Evolutionary conservation across 2,797 vertebrate species (phyloP).

Genomic region (Pangasius sanitwongsei): DNA sequence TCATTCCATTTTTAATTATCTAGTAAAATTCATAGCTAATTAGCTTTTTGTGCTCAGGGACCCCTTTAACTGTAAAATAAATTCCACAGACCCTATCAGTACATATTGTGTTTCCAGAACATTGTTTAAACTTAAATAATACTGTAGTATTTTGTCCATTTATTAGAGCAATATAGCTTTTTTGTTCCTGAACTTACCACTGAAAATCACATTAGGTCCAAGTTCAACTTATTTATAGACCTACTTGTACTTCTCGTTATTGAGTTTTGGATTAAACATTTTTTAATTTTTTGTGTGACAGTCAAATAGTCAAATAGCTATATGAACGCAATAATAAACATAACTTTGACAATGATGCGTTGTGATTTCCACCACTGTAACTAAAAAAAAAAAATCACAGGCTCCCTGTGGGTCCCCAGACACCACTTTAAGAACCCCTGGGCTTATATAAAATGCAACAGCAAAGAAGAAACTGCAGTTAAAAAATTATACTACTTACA

Average conservation of each 20-base stretch:
- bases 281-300: background rate
- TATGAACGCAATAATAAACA: background rate
- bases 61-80: background rate
- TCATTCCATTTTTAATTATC: too few species aligned
- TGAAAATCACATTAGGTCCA: background rate
- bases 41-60: background rate
- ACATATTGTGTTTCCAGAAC: background rate
- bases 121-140: background rate
- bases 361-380: background rate
- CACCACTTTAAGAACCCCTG: background rate
- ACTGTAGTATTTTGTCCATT: background rate
- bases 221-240: background rate
- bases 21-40: too few species aligned
- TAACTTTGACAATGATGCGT: background rate
- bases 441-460: background rate
- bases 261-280: background rate
- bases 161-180: background rate
- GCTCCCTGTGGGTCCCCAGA: background rate
- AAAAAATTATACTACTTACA: background rate
- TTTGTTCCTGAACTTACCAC: background rate
- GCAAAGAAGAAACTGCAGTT: background rate
- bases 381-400: background rate
- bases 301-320: background rate
- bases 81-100: background rate
- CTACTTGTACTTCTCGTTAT: background rate